A percentile compares a stretch with the other conserved stretches of the same genome.
phyloP scores from a whole-genome alignment of 2,797 vertebrate species.

The Mycteria americana region DNA sequence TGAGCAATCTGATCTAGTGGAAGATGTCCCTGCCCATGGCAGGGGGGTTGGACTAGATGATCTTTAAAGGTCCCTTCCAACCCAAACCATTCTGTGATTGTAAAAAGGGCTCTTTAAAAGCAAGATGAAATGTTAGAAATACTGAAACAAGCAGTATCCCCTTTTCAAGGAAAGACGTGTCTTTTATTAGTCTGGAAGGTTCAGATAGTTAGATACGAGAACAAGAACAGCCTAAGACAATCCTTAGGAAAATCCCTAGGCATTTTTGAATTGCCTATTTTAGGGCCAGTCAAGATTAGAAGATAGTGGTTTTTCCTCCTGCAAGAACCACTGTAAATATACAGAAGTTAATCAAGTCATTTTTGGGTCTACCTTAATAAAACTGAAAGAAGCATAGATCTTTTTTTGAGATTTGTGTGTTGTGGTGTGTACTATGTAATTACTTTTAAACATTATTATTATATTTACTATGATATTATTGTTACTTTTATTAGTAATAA shows the following conservation, averaged over 20 bases:
- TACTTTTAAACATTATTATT: background rate
- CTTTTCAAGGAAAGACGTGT: background rate
- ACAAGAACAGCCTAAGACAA: background rate
- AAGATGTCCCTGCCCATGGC: background rate
- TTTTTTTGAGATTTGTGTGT: background rate
- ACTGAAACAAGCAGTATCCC: background rate
- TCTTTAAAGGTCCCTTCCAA: background rate
- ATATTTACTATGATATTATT: background rate
- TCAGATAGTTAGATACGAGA: background rate
- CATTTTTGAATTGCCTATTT: background rate
- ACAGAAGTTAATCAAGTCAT: background rate
- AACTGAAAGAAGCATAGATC: background rate
- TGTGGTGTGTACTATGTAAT: background rate
- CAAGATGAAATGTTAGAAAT: background rate
- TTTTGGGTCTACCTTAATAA: slow-evolving; percentile 7
- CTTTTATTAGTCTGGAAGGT: background rate
- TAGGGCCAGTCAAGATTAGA: background rate
- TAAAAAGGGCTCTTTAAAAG: background rate
- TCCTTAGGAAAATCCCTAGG: background rate
- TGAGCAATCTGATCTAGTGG: fast-evolving
- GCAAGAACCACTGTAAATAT: background rate
- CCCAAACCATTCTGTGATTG: background rate
- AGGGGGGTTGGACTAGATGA: background rate
- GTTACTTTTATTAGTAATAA: slow-evolving; percentile 24
- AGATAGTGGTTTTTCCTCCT: background rate